Percentiles rank a stretch among this genome's conserved stretches.
phyloP scores from a whole-genome alignment of 2,113 vertebrate genomes.

The Reinhardtius hippoglossoides region DNA sequence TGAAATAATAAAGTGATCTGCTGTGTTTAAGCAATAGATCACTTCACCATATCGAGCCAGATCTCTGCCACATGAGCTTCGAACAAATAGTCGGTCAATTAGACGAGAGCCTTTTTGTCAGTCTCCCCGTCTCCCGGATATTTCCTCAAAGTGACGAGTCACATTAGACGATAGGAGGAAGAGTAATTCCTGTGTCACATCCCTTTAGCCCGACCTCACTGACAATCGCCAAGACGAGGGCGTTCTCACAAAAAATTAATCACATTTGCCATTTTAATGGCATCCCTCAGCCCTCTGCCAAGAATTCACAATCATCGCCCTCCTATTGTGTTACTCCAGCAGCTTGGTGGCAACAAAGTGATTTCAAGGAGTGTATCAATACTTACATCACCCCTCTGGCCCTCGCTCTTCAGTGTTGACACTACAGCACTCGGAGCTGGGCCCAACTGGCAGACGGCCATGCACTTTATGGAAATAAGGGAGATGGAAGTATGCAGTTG shows the following conservation, averaged over 20 bases:
- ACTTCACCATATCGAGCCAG: constrained; percentile 22
- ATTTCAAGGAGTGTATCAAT: constrained; percentile 81
- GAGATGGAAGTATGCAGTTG: constrained; percentile 12
- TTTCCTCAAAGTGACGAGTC: constrained; percentile 81
- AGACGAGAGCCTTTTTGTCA: constrained; percentile 80
- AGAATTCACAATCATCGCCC: constrained; percentile 73
- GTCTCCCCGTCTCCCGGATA: constrained; percentile 71
- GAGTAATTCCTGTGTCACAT: constrained; percentile 85
- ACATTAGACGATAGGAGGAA: constrained; percentile 80
- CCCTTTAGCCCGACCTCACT: constrained; percentile 80
- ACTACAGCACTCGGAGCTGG: constrained; percentile 53
- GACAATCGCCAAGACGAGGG: constrained; percentile 76
- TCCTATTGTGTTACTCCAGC: constrained; percentile 48
- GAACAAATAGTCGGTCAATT: constrained; percentile 80
- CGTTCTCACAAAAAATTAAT: constrained; percentile 80
- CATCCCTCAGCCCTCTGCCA: constrained; percentile 70
- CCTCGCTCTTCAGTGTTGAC: constrained; percentile 63
- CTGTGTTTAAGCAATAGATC: constrained; percentile 48
- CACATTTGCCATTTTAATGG: constrained; percentile 85
- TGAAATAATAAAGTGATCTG: constrained; percentile 46
- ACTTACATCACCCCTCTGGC: constrained; percentile 75
- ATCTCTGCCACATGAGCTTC: constrained; percentile 51
- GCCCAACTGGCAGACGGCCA: constrained; percentile 69
- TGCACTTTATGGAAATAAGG: constrained; percentile 40
- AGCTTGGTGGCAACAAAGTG: constrained; percentile 60